phyloP scores from a whole-genome alignment of 2,113 vertebrate genomes.

The Anas platyrhynchos region DNA sequence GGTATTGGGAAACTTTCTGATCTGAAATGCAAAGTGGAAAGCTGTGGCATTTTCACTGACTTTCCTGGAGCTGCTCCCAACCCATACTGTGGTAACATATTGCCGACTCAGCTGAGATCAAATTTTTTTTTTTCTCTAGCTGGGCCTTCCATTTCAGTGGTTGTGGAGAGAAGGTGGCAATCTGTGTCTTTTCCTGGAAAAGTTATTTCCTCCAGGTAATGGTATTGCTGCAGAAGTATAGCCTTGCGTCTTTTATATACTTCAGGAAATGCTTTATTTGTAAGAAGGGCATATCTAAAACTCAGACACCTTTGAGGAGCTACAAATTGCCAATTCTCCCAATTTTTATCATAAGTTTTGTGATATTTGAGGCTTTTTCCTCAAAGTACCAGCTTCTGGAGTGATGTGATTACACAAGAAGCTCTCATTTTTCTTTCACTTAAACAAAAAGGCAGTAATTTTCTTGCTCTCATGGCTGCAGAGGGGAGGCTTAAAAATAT shows the following conservation, averaged over 20 bases:
- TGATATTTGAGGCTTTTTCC: constrained; percentile 30
- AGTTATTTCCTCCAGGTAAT: neutral
- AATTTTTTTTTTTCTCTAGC: neutral
- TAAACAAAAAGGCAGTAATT: constrained; percentile 26
- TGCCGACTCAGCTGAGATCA: neutral
- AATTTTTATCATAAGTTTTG: neutral
- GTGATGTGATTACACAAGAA: neutral
- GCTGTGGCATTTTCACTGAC: neutral
- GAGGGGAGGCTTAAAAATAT: neutral
- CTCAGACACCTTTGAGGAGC: neutral
- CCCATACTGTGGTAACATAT: neutral
- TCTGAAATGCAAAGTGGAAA: neutral
- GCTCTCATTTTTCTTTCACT: neutral
- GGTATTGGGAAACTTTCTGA: neutral
- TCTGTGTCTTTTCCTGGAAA: neutral
- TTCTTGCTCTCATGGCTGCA: neutral
- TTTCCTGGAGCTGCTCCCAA: constrained; percentile 16
- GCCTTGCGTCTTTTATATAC: neutral
- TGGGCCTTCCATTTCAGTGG: neutral
- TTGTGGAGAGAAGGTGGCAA: neutral
- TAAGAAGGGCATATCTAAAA: neutral
- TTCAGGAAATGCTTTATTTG: neutral
- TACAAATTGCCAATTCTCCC: constrained; percentile 11
- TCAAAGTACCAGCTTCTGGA: neutral
- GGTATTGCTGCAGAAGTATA: neutral